Percentiles rank a stretch among this genome's conserved stretches.
Evolutionary conservation across 2,113 vertebrate genomes (phyloP).

Genomic region (Falcunculus frontatus): DNA sequence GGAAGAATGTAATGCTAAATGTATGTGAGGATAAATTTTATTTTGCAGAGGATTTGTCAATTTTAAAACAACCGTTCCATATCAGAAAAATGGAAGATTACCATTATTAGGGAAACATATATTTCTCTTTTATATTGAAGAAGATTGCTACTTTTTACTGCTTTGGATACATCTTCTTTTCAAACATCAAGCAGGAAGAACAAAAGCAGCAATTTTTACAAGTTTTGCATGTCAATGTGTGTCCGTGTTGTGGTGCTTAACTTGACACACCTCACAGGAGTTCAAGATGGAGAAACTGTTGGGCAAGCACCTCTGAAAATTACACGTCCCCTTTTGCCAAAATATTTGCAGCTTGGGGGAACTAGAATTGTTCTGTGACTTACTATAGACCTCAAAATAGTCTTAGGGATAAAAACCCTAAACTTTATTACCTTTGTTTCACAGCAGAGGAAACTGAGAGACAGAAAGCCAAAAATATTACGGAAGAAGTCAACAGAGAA

Average conservation of each 20-base stretch:
- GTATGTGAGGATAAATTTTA: background rate
- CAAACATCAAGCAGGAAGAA: background rate
- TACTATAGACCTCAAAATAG: background rate
- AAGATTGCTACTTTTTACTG: background rate
- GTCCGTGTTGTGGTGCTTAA: background rate
- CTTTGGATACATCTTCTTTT: background rate
- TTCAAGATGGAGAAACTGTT: background rate
- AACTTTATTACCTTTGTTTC: background rate
- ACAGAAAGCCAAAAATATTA: background rate
- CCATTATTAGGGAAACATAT: background rate
- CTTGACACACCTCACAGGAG: background rate
- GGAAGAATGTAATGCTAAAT: background rate
- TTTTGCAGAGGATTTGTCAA: background rate
- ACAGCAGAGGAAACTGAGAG: background rate
- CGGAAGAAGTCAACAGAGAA: background rate
- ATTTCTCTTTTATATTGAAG: background rate
- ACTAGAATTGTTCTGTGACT: background rate
- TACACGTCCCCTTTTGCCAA: background rate
- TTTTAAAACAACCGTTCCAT: background rate
- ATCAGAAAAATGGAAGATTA: background rate
- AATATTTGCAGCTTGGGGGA: background rate
- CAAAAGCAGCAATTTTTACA: background rate
- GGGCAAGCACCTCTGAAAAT: slow-evolving; percentile 7
- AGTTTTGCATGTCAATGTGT: background rate
- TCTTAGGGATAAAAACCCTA: background rate